Evolutionary conservation across 2,888 invertebrate species (phyloP).

Genomic region (Hypena proboscidalis): DNA sequence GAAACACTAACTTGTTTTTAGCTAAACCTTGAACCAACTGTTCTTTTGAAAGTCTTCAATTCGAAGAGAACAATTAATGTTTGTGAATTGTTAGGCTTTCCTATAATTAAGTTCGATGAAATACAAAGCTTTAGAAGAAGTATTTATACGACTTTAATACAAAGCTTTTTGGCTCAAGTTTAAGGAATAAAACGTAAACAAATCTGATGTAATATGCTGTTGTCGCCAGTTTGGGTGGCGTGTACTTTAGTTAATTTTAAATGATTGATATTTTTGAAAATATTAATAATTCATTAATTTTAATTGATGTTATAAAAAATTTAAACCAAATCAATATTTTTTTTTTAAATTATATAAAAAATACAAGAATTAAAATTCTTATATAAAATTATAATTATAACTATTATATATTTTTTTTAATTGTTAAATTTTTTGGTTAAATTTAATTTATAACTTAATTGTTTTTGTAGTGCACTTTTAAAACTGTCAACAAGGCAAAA

Average conservation of each 20-base stretch:
- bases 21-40: constrained; percentile 33
- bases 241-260: no score
- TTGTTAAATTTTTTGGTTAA: no score
- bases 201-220: background rate
- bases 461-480: no score
- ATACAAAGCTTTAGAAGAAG: constrained; percentile 41
- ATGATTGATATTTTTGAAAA: no score
- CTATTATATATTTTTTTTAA: no score
- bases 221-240: no score
- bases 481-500: no score
- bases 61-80: constrained; percentile 54
- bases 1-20: constrained; percentile 28
- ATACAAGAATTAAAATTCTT: background rate
- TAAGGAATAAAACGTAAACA: constrained; percentile 21
- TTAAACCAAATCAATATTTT: no score
- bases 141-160: constrained; percentile 34
- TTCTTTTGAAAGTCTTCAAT: constrained; percentile 48
- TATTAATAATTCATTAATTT: no score
- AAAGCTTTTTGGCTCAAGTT: constrained; percentile 12
- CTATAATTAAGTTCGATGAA: constrained; percentile 47
- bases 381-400: no score
- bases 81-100: constrained; percentile 55
- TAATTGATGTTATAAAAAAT: no score
- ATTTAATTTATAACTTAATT: no score
- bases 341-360: background rate